Evolutionary conservation across 2,888 invertebrate genomes (phyloP).

Genomic region (Cerastis rubricosa): DNA sequence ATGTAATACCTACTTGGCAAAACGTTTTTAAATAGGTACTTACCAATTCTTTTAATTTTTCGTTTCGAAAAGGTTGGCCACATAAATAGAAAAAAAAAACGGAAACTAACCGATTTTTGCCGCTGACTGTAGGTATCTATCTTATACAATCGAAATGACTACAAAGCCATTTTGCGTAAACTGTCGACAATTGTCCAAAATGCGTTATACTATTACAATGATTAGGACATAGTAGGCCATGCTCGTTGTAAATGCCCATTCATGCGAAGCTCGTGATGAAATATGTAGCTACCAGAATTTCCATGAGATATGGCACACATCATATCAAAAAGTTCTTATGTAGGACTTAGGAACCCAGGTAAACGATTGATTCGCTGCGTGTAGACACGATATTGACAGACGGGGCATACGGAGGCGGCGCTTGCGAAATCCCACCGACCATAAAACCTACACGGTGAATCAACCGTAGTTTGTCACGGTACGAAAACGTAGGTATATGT

Average conservation of each 20-base stretch:
- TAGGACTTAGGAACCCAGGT: neutral
- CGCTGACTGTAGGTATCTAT: neutral
- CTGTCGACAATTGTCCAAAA: conserved; percentile 38
- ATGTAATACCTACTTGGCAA: too few relatives aligned
- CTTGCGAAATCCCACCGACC: neutral
- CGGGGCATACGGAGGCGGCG: neutral
- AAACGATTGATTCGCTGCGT: neutral
- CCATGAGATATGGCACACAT: neutral
- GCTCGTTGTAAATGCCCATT: conserved; percentile 48
- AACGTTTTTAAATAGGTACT: too few relatives aligned
- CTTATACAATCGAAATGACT: conserved; percentile 29
- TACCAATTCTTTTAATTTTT: neutral
- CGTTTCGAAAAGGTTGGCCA: neutral
- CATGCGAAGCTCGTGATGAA: conserved; percentile 48
- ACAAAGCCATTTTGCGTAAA: conserved; percentile 39
- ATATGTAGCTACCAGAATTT: conserved; percentile 6
- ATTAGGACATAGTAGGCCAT: conserved; percentile 35
- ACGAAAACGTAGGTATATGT: too few relatives aligned
- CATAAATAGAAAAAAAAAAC: neutral
- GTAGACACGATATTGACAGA: neutral
- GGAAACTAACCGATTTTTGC: neutral
- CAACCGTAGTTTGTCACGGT: too few relatives aligned
- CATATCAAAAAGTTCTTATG: neutral
- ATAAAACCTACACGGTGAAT: too few relatives aligned
- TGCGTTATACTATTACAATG: neutral